Evolutionary conservation across 2,797 vertebrate species (phyloP), one percentile per base, ranked within the genome.

Genomic region (Botia almorhae): DNA sequence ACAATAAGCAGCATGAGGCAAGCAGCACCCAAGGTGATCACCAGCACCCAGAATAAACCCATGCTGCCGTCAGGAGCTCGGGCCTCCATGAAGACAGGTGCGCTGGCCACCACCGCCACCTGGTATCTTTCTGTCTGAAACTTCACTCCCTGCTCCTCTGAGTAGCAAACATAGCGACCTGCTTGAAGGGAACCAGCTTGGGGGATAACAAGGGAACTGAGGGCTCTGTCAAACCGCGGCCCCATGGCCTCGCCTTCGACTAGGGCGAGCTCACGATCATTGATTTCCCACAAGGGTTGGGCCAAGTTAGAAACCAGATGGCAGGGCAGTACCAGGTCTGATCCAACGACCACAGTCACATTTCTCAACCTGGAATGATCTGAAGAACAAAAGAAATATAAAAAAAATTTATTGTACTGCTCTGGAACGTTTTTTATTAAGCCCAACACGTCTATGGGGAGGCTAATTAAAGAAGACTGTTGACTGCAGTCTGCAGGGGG

Each of bases 241-340:
- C 94, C 93, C 0, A 88, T 90, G 0, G 90, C 3, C 3, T 91
- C 3, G 74, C 91, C 0, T 11, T 90, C 89, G 23, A 91, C 85
- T 33, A 83, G 87, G 69, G 69, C 19, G 7, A 99, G 89, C 63
- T 96, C 96, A 0, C 88, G 93, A 8, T 95, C 95, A 0, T 96
- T 95, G n/a, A 98, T 93, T 19, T 93, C 90, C 97, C 97, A 99
- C 39, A 80, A 93, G 0, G 96, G 95, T 26, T 89, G 94, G 0
- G 97, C 97, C 81, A 99, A 89, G 92, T 99, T 99, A 86, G 97
- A 99, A 26, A 96, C 95, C 78, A 98, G 91, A 36, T 94, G 95
- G 89, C 97, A 98, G 0, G 96, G 96, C 72, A 98, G 93, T 80
- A 98, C 95, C 88, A 98, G 94, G 88, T 97, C 96, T 0, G 96